Percentiles rank a stretch among this genome's conserved stretches.
Conservation (phyloP, 2,888 invertebrate genomes). For the Phrixothrix hirtus region DNA sequence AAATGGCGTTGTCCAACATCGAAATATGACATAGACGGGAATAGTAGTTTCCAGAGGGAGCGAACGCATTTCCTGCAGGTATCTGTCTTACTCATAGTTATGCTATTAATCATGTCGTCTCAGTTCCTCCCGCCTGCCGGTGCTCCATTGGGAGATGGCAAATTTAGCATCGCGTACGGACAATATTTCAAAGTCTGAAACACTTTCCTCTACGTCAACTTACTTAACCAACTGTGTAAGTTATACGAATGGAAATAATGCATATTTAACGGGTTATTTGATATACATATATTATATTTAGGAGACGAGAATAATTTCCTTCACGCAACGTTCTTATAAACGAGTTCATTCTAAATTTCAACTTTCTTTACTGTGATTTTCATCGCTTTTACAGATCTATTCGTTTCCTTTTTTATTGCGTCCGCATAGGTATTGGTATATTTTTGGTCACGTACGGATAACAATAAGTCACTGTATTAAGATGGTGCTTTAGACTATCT, state of each 20-base stretch:
- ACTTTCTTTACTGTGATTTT: not conserved
- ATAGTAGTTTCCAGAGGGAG: constrained; percentile 31
- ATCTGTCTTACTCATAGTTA: constrained; percentile 42
- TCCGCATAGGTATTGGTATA: constrained; percentile 15
- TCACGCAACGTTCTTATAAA: too few species aligned
- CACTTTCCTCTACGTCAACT: constrained; percentile 43
- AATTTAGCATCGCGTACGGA: constrained; percentile 51
- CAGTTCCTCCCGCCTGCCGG: constrained; percentile 43
- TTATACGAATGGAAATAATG: constrained; percentile 31
- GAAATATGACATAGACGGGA: constrained; percentile 42
- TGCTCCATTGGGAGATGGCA: constrained; percentile 47
- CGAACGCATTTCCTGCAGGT: constrained; percentile 38
- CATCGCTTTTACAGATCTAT: constrained; percentile 10
- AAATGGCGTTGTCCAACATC: constrained; percentile 44
- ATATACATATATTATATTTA: constrained; percentile 23
- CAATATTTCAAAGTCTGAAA: constrained; percentile 53
- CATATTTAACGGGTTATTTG: constrained; percentile 32
- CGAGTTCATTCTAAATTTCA: not conserved
- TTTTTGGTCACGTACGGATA: constrained; percentile 33
- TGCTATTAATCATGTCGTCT: constrained; percentile 50
- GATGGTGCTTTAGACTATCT: constrained; percentile 37
- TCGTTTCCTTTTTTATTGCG: constrained; percentile 12
- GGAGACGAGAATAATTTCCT: constrained; percentile 23
- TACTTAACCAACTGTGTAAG: constrained; percentile 30
- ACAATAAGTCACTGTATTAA: constrained; percentile 37